Evolutionary conservation across 2,888 invertebrate genomes (phyloP).

Genomic region (Teleiodes luculella): DNA sequence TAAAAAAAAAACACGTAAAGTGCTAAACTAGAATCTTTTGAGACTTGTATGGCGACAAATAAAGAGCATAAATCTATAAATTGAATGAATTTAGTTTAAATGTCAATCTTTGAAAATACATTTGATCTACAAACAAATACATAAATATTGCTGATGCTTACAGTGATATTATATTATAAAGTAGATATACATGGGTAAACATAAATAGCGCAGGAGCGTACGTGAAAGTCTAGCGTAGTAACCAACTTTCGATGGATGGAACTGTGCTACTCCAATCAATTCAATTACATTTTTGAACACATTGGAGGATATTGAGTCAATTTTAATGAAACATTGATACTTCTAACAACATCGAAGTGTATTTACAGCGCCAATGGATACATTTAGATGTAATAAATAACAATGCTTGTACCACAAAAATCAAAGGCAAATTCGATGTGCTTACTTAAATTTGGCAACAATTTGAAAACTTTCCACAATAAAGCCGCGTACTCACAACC

Average conservation of each 20-base stretch:
- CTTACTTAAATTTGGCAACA: not conserved
- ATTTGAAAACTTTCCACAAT: too few species aligned
- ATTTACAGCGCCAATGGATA: conserved; percentile 2
- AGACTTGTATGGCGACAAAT: too few species aligned
- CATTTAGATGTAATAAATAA: not conserved
- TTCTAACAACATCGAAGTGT: conserved; percentile 3
- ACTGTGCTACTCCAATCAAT: not conserved
- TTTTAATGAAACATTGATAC: too few species aligned
- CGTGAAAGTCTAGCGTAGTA: not conserved
- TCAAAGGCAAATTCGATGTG: not conserved
- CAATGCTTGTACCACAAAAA: not conserved
- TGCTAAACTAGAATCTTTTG: too few species aligned
- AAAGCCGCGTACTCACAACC: too few species aligned
- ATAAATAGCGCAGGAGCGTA: not conserved
- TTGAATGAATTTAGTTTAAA: too few species aligned
- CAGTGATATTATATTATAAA: not conserved
- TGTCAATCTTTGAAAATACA: too few species aligned
- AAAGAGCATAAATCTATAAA: too few species aligned
- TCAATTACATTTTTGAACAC: not conserved
- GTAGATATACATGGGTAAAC: not conserved
- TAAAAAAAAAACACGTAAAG: too few species aligned
- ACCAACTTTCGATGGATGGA: not conserved
- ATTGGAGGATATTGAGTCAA: too few species aligned
- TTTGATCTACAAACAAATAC: too few species aligned
- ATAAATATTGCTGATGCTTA: too few species aligned